These are phyloP conservation scores for Carterocephalus palaemon DNA, from an alignment of 2,888 invertebrate genomes.

Conservation along the genomic window DNA sequence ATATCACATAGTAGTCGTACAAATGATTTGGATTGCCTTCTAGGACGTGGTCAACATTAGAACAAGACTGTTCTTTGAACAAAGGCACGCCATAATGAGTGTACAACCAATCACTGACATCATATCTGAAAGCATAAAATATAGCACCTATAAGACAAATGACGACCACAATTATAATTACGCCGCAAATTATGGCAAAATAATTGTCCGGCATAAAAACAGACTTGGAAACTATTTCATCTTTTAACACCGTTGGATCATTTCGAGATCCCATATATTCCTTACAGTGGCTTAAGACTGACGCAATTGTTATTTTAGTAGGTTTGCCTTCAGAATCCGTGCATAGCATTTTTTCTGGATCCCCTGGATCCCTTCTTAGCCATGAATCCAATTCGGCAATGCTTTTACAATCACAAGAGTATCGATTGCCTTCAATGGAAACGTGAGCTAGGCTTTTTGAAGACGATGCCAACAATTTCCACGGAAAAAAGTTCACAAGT, in stretches of 20 bases:
- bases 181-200: constrained; percentile 85
- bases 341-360: constrained; percentile 84
- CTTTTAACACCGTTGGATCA: constrained; percentile 67
- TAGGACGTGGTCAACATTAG: constrained; percentile 78
- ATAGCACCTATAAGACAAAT: constrained; percentile 84
- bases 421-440: constrained; percentile 87
- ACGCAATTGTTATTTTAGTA: constrained; percentile 74
- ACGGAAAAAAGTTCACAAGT: constrained; percentile 86
- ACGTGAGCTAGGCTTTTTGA: constrained; percentile 81
- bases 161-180: constrained; percentile 83
- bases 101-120: constrained; percentile 88
- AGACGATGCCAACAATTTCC: constrained; percentile 83
- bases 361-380: constrained; percentile 82
- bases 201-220: constrained; percentile 83
- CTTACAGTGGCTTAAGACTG: constrained; percentile 80
- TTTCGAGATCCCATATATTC: constrained; percentile 78
- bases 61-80: constrained; percentile 85
- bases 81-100: constrained; percentile 88
- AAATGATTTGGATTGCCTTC: constrained; percentile 84
- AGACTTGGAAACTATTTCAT: constrained; percentile 78
- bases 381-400: constrained; percentile 84
- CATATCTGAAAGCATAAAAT: constrained; percentile 86
- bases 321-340: constrained; percentile 77
- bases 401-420: constrained; percentile 90
- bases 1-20: constrained; percentile 93